phyloP scores from a whole-genome alignment of 2,888 invertebrate species.

The Phlogophora meticulosa region DNA sequence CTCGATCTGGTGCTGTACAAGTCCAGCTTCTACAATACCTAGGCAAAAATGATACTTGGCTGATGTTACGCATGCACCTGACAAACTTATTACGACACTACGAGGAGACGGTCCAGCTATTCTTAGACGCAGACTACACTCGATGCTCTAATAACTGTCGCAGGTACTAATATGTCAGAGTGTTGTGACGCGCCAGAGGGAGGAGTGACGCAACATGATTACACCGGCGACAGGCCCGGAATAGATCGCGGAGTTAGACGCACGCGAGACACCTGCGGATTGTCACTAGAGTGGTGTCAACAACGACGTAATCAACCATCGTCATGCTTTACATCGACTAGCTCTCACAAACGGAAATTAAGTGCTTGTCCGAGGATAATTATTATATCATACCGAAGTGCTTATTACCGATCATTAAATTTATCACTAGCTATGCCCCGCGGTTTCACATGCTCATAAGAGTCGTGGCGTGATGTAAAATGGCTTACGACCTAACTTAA shows the following conservation, averaged over 20 bases:
- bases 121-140: slow-evolving; percentile 44
- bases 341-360: neutral
- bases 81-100: slow-evolving; percentile 33
- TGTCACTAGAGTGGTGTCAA: slow-evolving; percentile 52
- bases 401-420: no score
- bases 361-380: no score
- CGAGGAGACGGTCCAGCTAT: slow-evolving; percentile 22
- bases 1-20: no score
- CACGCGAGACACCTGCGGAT: slow-evolving; percentile 82
- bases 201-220: slow-evolving; percentile 77
- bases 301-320: slow-evolving; percentile 12
- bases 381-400: no score
- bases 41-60: no score
- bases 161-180: slow-evolving; percentile 54
- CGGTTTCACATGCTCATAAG: no score
- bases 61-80: neutral
- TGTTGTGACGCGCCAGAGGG: slow-evolving; percentile 26
- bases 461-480: no score
- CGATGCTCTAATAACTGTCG: slow-evolving; percentile 52
- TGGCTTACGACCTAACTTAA: no score
- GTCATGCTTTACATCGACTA: slow-evolving; percentile 2
- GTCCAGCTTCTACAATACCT: no score
- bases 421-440: no score
- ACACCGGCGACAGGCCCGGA: slow-evolving; percentile 69
- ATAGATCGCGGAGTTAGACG: slow-evolving; percentile 79